Evolutionary conservation across 2,888 invertebrate species (phyloP), one percentile per base, ranked within the genome.

Genomic region (Atrina japonica): DNA sequence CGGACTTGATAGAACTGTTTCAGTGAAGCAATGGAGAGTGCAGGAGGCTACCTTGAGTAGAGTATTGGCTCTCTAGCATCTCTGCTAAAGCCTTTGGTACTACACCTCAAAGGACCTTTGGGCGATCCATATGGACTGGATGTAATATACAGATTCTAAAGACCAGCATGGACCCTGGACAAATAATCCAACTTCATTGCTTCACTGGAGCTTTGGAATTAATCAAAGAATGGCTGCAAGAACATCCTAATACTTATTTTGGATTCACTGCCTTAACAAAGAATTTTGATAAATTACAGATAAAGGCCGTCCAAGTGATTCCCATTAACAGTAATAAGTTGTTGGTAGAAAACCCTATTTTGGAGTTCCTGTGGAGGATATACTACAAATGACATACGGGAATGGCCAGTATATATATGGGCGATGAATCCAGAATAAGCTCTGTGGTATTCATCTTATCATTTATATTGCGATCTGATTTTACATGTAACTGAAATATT

Each of bases 141-240:
- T 27, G 25, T 52, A 25, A 25, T 43, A 43, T 43, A 18, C 45
- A 43, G 45, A 43, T 43, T 6, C 45, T 43, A 5, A 3, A 43
- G 45, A 43, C n/a, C n/a, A n/a, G n/a, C n/a, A n/a, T n/a, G n/a
- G n/a, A n/a, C n/a, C n/a, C n/a, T n/a, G n/a, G n/a, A n/a, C n/a
- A n/a, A n/a, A n/a, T n/a, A n/a, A n/a, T n/a, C n/a, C n/a, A n/a
- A n/a, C n/a, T n/a, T n/a, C n/a, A n/a, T n/a, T 52, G 52, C 25
- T 23, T 52, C 25, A 23, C 9, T 1, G 52, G 52, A 7, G 52
- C 25, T 27, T 2, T 14, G 16, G 52, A 52, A 25, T 27, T 52
- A n/a, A 29, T 52, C 25, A 52, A 21, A n/a, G 52, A 52, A 52
- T 52, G 52, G 52, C 14, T 52, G 25, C 16, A 14, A 25, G 1